Evolutionary conservation across 2,888 invertebrate genomes (phyloP), one percentile per base, ranked within the genome.

Genomic region (Sinopyrophorus schimmeli): DNA sequence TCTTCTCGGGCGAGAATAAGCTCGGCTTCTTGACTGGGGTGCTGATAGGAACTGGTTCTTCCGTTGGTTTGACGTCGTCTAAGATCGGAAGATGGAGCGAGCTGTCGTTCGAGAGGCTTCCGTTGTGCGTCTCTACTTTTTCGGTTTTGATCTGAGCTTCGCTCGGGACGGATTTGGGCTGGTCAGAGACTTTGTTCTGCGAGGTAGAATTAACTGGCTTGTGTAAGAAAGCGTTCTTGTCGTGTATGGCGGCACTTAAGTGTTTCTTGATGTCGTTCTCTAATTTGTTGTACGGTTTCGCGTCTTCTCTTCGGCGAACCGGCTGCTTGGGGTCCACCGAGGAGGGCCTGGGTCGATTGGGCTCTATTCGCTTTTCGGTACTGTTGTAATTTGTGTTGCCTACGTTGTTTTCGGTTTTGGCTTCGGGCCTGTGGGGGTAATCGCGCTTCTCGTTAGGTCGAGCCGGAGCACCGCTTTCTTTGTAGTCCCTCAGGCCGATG

Each of bases 1-100:
- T 76, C 50, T 81, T 82, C 53, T 84, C 84, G 0, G 85, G 84
- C 2, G 84, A 84, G 67, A 85, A 85, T 18, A 85, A 65, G 7
- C 85, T 84, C 0, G 80, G 80, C 2, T 80, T 78, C 32, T 80
- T 73, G 11, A 78, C 77, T 23, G 60, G 56, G 7, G 7, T 16
- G 18, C 16, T 15, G 20, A 38, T 20, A 10, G 38, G 38, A 42
- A 23, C 43, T 2, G 24, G 11, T 24, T 47, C 47, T 1, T 17
- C 11, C 20, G 49, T 50, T 6, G 20, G 12, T 47, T 52, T 55
- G 34, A 48, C 34, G 15, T 43, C 49, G 12, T 58, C 53, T 20
- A 56, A 37, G 5, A 47, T 44, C 9, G 53, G 50, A 7, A 44
- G 40, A 42, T 50, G 56, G 23, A 46, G 53, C 5, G 34, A 24